phyloP scores from a whole-genome alignment of 2,113 vertebrate species.

The Sebastes schlegelii region DNA sequence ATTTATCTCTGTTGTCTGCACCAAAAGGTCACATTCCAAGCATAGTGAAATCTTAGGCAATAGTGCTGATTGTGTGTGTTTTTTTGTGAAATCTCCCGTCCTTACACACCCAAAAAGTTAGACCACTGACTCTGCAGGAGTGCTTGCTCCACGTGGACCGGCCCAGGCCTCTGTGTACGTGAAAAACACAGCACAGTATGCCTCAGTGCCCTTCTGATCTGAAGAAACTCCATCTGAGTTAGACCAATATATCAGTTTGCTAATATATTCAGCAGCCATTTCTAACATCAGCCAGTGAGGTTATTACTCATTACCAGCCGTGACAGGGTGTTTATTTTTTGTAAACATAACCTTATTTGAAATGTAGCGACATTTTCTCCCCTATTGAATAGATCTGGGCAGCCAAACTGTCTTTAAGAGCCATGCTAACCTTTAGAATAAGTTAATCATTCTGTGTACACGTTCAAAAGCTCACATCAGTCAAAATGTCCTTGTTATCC shows the following conservation, averaged over 20 bases:
- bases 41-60: not conserved
- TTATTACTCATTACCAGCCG: not conserved
- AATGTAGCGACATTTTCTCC: not conserved
- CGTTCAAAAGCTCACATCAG: conserved; percentile 3
- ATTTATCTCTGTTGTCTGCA: not conserved
- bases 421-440: not conserved
- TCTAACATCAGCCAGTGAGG: not conserved
- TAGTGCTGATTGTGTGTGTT: conserved; percentile 8
- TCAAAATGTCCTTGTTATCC: conserved; percentile 6
- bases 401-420: not conserved
- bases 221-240: not conserved
- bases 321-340: not conserved
- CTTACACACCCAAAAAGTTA: not conserved
- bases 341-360: not conserved
- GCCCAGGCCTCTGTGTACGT: conserved; percentile 32
- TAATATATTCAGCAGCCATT: not conserved
- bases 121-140: conserved; percentile 10
- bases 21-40: not conserved
- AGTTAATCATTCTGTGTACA: not conserved
- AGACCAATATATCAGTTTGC: not conserved
- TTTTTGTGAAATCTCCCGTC: conserved; percentile 24
- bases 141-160: conserved; percentile 19
- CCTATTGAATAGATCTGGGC: too few species aligned
- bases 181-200: conserved; percentile 23
- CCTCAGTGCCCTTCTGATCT: conserved; percentile 17